Evolutionary conservation across 2,113 vertebrate species (phyloP).

Genomic region (Campylomormyrus tamandua): DNA sequence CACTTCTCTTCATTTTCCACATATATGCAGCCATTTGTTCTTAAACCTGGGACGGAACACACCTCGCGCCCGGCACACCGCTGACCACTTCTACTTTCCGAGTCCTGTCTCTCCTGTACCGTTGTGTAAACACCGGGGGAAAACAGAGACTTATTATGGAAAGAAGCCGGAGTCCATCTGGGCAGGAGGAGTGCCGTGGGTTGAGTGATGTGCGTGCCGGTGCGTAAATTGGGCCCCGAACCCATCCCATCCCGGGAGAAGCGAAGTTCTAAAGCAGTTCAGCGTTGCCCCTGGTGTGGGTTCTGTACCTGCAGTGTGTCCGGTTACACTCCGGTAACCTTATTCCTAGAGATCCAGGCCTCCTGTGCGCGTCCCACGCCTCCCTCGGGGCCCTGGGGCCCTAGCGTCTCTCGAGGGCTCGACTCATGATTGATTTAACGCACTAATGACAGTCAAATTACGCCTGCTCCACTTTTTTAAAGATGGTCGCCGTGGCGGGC

Average conservation of each 20-base stretch:
- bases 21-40: not conserved
- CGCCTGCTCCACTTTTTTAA: conserved; percentile 1
- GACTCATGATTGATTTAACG: conserved; percentile 17
- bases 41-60: not conserved
- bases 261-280: not conserved
- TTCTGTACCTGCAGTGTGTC: not conserved
- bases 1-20: not conserved
- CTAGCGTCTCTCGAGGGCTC: not conserved
- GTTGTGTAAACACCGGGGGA: conserved; percentile 6
- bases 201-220: not conserved
- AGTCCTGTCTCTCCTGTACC: not conserved
- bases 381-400: not conserved
- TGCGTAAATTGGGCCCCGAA: not conserved
- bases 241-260: not conserved
- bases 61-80: not conserved
- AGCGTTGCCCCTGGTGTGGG: not conserved
- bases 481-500: not conserved
- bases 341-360: not conserved
- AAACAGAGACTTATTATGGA: not conserved
- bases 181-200: not conserved
- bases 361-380: too few relatives aligned
- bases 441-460: conserved; percentile 10
- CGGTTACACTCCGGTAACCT: conserved; percentile 2
- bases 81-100: not conserved
- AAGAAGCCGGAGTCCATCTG: not conserved